These are phyloP conservation scores for Passer montanus DNA, from an alignment of 2,113 vertebrate species.

Conservation along the genomic window DNA sequence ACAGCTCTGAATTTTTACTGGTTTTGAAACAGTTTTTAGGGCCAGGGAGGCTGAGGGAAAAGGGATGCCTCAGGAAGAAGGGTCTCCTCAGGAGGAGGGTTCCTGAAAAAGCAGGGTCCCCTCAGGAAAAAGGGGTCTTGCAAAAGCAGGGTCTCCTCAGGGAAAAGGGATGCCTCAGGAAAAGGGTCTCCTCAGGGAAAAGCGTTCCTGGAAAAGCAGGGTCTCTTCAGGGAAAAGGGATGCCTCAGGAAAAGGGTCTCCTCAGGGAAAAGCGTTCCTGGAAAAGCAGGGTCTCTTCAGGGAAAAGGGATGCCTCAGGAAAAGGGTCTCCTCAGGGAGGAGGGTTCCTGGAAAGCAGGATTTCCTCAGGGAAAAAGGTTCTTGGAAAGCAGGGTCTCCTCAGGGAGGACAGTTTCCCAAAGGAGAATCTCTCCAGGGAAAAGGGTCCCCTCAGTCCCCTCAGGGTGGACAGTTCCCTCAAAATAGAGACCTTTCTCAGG, in stretches of 20 bases:
- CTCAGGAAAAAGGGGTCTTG: not conserved
- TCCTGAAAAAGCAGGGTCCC: no score
- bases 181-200: not conserved
- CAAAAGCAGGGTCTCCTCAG: no score
- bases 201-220: no score
- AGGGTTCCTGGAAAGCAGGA: no score
- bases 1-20: not conserved
- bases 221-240: not conserved
- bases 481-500: rapidly evolving
- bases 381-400: no score
- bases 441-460: no score
- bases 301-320: not conserved
- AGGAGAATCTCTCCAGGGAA: no score
- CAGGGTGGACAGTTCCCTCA: rapidly evolving
- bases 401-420: rapidly evolving
- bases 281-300: not conserved
- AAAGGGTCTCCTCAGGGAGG: no score
- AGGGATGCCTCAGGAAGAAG: not conserved
- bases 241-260: no score
- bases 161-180: rapidly evolving
- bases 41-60: not conserved
- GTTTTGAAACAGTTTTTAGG: not conserved
- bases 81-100: not conserved
- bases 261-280: not conserved
- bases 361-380: no score